A percentile compares a stretch with the other conserved stretches of the same genome.
Evolutionary conservation across 2,113 vertebrate species (phyloP).

Genomic region (Pelecanoides urinatrix): DNA sequence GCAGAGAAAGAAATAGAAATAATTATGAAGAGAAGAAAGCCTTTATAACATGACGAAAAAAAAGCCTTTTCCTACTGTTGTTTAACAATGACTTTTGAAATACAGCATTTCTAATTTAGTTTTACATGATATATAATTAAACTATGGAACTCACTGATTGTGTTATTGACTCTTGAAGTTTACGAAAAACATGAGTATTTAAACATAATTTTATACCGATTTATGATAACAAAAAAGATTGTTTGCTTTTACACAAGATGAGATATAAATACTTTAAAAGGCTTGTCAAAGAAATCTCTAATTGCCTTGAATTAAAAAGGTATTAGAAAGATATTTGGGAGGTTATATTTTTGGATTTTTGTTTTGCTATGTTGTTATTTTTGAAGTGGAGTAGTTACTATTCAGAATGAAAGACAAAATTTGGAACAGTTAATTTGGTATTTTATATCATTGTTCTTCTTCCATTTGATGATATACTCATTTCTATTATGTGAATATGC

Average conservation of each 20-base stretch:
- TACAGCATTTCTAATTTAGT: background rate
- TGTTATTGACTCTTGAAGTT: background rate
- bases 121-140: background rate
- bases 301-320: background rate
- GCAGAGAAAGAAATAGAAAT: background rate
- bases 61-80: background rate
- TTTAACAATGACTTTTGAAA: background rate
- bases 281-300: background rate
- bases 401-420: background rate
- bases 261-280: background rate
- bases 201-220: background rate
- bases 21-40: background rate
- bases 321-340: background rate
- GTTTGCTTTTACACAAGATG: background rate
- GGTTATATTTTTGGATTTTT: background rate
- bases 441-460: background rate
- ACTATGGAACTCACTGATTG: background rate
- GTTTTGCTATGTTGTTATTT: background rate
- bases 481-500: background rate
- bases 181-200: background rate
- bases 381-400: background rate
- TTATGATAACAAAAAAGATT: background rate
- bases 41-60: background rate
- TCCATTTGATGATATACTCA: background rate
- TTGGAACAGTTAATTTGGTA: background rate